Conservation (phyloP, 2,888 invertebrate genomes). For the Gnatocerus cornutus region DNA sequence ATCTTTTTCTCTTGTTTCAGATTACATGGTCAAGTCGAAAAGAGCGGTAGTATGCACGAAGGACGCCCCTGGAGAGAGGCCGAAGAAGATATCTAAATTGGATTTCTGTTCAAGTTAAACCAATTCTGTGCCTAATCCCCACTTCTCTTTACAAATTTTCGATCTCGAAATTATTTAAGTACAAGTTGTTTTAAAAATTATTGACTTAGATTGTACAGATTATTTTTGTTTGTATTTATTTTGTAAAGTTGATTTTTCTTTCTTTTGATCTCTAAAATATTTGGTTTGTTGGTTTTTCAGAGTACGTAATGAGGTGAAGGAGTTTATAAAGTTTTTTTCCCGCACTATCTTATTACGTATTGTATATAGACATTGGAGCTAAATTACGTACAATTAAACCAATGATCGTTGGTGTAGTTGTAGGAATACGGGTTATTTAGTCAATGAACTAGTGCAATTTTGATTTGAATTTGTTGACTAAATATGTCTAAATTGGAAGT, state of each 20-base stretch:
- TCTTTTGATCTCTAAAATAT: constrained; percentile 64
- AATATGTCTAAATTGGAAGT: constrained; percentile 32
- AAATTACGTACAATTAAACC: constrained; percentile 30
- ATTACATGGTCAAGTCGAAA: constrained; percentile 73
- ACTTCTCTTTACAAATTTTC: constrained; percentile 49
- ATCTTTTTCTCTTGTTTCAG: constrained; percentile 72
- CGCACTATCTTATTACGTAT: constrained; percentile 35
- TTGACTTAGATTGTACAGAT: constrained; percentile 60
- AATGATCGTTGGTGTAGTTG: constrained; percentile 40
- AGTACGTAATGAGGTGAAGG: constrained; percentile 50
- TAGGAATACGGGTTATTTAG: constrained; percentile 51
- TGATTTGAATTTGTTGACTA: constrained; percentile 45
- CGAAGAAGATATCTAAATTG: constrained; percentile 70
- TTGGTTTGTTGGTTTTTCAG: constrained; percentile 54
- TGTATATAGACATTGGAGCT: constrained; percentile 20
- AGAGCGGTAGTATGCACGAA: constrained; percentile 74
- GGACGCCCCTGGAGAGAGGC: constrained; percentile 68
- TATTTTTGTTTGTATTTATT: constrained; percentile 59
- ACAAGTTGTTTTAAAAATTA: constrained; percentile 64
- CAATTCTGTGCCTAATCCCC: constrained; percentile 34
- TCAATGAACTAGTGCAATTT: constrained; percentile 51
- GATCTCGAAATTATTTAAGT: constrained; percentile 64
- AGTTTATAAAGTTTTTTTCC: constrained; percentile 41
- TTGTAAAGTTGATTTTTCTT: constrained; percentile 55
- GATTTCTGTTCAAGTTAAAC: constrained; percentile 52